These are phyloP conservation scores for Hormiphora californensis DNA, from an alignment of 37 sponge, comb jelly and placozoan genomes.

Conservation along the genomic window DNA sequence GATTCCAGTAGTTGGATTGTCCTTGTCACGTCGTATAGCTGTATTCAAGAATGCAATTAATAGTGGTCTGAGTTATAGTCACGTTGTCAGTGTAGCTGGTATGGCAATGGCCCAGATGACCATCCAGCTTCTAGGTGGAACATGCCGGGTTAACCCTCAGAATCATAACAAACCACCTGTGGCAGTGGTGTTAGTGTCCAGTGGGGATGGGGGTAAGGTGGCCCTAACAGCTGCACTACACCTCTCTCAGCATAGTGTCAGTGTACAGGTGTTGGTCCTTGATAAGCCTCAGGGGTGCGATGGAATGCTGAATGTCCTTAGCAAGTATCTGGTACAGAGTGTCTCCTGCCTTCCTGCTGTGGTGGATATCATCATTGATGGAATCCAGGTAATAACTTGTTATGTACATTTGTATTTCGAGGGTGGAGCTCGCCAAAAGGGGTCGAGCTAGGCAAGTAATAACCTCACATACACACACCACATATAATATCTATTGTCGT, in stretches of 20 bases:
- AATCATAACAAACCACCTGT: slow-evolving; percentile 54
- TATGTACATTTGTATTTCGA: too few relatives aligned
- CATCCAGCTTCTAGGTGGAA: slow-evolving; percentile 38
- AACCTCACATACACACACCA: too few relatives aligned
- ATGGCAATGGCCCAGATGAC: slow-evolving; percentile 25
- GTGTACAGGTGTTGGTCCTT: not conserved
- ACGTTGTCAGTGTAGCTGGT: slow-evolving; percentile 47
- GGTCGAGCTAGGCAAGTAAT: too few relatives aligned
- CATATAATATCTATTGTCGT: too few relatives aligned
- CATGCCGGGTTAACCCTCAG: not conserved
- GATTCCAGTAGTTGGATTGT: slow-evolving; percentile 5
- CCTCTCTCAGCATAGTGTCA: not conserved
- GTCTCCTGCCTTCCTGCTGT: not conserved
- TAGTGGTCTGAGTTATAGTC: slow-evolving; percentile 38
- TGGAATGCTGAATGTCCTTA: not conserved
- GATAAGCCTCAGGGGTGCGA: slow-evolving; percentile 11
- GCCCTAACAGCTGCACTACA: slow-evolving; percentile 26
- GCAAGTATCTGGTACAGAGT: not conserved
- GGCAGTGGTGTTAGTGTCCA: slow-evolving; percentile 6
- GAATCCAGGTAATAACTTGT: slow-evolving; percentile 36
- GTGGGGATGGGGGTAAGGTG: slow-evolving; percentile 49
- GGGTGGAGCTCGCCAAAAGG: too few relatives aligned
- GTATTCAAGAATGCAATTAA: slow-evolving; percentile 7
- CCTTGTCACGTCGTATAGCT: not conserved
- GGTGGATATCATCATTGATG: slow-evolving; percentile 33